Evolutionary conservation across 2,113 vertebrate species (phyloP).

Genomic region (Stictonetta naevosa): DNA sequence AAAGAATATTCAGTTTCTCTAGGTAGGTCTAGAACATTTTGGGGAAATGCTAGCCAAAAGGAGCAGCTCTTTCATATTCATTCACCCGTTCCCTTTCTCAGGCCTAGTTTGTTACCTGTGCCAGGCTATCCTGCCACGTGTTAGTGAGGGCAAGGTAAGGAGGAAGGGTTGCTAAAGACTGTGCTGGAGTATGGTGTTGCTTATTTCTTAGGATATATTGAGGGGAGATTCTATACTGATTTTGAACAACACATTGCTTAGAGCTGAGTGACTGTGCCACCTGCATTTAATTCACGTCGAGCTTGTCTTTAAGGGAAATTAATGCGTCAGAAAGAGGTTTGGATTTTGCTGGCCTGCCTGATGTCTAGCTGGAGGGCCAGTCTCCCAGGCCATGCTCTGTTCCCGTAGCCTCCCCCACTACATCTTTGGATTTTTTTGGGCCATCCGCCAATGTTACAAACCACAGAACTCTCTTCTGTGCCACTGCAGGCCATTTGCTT

Average conservation of each 20-base stretch:
- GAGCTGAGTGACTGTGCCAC: neutral
- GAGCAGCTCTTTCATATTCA: neutral
- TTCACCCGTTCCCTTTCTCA: neutral
- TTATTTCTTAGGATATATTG: neutral
- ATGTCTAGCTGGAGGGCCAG: neutral
- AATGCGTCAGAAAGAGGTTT: neutral
- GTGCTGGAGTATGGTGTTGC: neutral
- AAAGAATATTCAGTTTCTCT: constrained; percentile 1
- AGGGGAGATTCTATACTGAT: neutral
- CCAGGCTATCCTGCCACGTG: neutral
- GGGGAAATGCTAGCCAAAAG: neutral
- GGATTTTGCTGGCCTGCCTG: neutral
- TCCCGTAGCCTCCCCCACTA: neutral
- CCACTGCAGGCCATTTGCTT: constrained; percentile 51
- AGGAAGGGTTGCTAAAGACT: neutral
- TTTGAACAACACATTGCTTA: neutral
- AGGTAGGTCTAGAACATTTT: neutral
- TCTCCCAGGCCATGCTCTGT: neutral
- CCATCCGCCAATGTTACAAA: constrained; percentile 41
- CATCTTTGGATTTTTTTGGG: neutral
- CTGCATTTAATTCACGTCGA: constrained; percentile 7
- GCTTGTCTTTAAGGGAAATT: neutral
- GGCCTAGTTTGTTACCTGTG: neutral
- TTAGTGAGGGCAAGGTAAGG: neutral
- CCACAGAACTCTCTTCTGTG: neutral